These are phyloP conservation scores for Eristalis intricaria DNA, from an alignment of 2,888 invertebrate species.

Conservation along the genomic window DNA sequence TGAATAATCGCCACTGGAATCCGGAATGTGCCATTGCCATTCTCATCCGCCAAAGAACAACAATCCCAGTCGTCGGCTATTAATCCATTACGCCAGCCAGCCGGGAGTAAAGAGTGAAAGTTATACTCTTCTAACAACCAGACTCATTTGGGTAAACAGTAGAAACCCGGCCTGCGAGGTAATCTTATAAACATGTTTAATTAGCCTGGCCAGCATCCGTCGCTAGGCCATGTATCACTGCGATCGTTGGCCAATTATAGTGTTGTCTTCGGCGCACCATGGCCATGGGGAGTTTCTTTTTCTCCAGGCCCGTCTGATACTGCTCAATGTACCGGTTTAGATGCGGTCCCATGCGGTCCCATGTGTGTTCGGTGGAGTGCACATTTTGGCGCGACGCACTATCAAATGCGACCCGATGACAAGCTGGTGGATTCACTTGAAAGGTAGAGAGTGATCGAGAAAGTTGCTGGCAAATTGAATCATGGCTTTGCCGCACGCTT, in stretches of 20 bases:
- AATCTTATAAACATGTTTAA: slow-evolving; percentile 31
- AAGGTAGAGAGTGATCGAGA: slow-evolving; percentile 34
- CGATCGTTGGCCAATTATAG: slow-evolving; percentile 29
- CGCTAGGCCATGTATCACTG: background rate
- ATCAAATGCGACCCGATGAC: slow-evolving; percentile 3
- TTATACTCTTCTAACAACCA: slow-evolving; percentile 38
- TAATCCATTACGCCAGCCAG: slow-evolving; percentile 20
- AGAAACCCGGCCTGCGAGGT: slow-evolving; percentile 26
- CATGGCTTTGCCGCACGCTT: background rate
- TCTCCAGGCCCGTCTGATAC: background rate
- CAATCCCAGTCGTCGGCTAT: background rate
- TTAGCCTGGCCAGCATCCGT: slow-evolving; percentile 27
- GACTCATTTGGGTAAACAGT: slow-evolving; percentile 36
- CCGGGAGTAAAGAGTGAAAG: slow-evolving; percentile 56
- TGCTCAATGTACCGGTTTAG: slow-evolving; percentile 10
- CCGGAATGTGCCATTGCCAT: background rate
- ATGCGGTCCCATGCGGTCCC: background rate
- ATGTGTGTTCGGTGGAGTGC: background rate
- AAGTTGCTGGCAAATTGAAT: slow-evolving; percentile 50
- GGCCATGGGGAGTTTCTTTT: slow-evolving; percentile 38
- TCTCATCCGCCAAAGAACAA: background rate
- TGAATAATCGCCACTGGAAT: background rate
- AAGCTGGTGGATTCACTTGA: background rate
- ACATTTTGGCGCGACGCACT: slow-evolving; percentile 27
- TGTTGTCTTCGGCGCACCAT: slow-evolving; percentile 3